Conservation (phyloP, 2,888 invertebrate species). For the Ashinkailepas kermadecensis region DNA sequence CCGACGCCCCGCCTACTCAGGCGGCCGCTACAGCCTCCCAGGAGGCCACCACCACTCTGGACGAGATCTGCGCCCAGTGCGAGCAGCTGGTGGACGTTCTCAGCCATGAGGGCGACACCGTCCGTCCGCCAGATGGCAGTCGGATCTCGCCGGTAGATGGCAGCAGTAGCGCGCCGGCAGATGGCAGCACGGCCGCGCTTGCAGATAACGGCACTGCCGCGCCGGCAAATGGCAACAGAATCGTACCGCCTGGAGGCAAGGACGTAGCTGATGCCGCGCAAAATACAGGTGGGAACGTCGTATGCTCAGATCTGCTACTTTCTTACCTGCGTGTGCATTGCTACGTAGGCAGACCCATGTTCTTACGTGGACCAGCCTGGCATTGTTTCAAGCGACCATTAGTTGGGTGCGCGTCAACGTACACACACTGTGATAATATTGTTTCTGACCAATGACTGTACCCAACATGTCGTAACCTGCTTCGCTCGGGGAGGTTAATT, state of each 20-base stretch:
- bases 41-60: slow-evolving; percentile 20
- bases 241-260: not conserved
- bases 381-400: no score
- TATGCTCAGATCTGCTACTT: not conserved
- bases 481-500: no score
- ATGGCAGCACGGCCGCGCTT: not conserved
- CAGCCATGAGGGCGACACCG: not conserved
- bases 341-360: no score
- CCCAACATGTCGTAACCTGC: no score
- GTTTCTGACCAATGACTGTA: no score
- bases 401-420: no score
- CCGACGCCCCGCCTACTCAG: not conserved
- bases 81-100: slow-evolving; percentile 32
- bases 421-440: no score
- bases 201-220: no score
- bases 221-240: not conserved
- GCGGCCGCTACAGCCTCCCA: not conserved
- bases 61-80: slow-evolving; percentile 35
- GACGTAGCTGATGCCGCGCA: slow-evolving; percentile 37
- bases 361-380: no score
- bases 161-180: not conserved
- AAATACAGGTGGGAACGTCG: not conserved
- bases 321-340: slow-evolving; percentile 37
- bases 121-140: not conserved
- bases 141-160: not conserved